Conservation (phyloP, 1,140 invertebrate genomes). For the Drosophila baimaii region DNA sequence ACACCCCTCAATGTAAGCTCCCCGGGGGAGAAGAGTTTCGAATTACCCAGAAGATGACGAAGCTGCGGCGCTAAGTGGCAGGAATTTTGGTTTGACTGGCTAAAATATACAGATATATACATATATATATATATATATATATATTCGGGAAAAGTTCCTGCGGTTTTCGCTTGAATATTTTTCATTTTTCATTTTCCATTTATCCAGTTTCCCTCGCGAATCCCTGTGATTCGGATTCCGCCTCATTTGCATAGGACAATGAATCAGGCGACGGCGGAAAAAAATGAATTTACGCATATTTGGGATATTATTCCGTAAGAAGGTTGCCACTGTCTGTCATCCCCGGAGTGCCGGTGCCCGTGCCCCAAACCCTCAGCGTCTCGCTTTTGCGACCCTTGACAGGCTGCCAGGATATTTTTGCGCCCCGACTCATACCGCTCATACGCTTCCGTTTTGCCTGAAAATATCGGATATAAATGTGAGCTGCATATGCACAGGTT, state of each 20-base stretch:
- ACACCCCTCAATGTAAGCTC: constrained; percentile 15
- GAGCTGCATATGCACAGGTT: constrained; percentile 65
- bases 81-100: constrained; percentile 60
- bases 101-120: constrained; percentile 12
- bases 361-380: constrained; percentile 7
- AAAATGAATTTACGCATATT: constrained; percentile 80
- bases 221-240: constrained; percentile 31
- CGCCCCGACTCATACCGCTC: constrained; percentile 12
- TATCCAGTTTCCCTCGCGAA: constrained; percentile 25
- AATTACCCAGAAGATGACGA: constrained; percentile 65
- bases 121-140: constrained; percentile 1
- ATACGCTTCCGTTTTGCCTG: constrained; percentile 11
- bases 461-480: constrained; percentile 50
- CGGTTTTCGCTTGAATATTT: constrained; percentile 53
- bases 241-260: constrained; percentile 67
- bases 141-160: constrained; percentile 60
- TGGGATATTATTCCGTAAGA: constrained; percentile 73
- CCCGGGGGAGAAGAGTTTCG: constrained; percentile 37
- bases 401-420: constrained; percentile 54
- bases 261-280: constrained; percentile 42
- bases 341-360: constrained; percentile 7
- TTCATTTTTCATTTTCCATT: constrained; percentile 33
- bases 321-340: constrained; percentile 38
- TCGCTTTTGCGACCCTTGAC: constrained; percentile 40
- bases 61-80: constrained; percentile 71